Evolutionary conservation across 2,113 vertebrate species (phyloP), one percentile per base, ranked within the genome.

Genomic region (Sorex fumeus): DNA sequence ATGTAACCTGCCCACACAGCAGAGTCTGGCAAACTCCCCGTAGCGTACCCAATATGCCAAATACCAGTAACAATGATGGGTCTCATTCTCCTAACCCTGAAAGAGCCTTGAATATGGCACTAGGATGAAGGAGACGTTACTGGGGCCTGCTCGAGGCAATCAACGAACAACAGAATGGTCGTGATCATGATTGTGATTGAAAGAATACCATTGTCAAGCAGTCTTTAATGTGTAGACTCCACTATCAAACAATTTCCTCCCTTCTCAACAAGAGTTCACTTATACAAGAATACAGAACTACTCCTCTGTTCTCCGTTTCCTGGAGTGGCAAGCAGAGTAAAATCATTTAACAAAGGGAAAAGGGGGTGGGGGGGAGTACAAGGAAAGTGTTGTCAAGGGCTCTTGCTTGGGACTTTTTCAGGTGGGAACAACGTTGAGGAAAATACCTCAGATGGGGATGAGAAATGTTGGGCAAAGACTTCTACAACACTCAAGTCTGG

Each of bases 271-370:
- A 53, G 9, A 15, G 13, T 53, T 53, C 53, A 13, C 9, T 53
- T 53, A 30, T 27, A 28, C 30, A 3, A 18, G 67, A 67, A 32
- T 4, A 10, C 16, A 74, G n/a, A 89, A 34, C 21, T 7, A 23
- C 0, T 1, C 7, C 30, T 25, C 47, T 27, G 18, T 60, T 78
- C 36, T 82, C 36, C 45, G 10, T 83, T 75, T 81, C 70, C 83
- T 74, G 27, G 6, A 71, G 25, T 79, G 67, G 69, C 72, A 88
- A 50, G 2, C 9, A 84, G 75, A 87, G 77, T n/a, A 15, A 79
- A 67, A 40, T 66, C 72, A 78, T 43, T 90, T 89, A 87, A 40
- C 80, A 53, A 83, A 34, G 12, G 23, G 4, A 77, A 34, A 50
- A 87, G 88, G 21, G 71, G 13, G 40, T 40, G 40, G 40, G 40